These are phyloP conservation scores for Oreochromis grahami DNA, from an alignment of 2,797 vertebrate genomes.

Conservation along the genomic window DNA sequence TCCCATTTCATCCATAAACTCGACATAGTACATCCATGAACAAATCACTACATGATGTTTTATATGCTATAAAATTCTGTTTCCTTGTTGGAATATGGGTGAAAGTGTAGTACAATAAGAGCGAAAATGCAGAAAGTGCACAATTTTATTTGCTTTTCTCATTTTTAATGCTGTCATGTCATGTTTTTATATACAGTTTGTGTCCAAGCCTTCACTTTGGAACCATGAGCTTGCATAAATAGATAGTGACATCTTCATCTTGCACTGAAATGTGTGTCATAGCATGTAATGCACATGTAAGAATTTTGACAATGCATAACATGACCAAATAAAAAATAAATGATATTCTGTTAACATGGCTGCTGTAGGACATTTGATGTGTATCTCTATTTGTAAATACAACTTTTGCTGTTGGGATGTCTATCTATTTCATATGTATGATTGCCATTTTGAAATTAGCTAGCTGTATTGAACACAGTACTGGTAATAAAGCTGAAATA, in stretches of 20 bases:
- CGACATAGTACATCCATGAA: neutral
- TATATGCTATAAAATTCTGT: neutral
- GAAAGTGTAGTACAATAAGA: neutral
- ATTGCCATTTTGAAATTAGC: neutral
- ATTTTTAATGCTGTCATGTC: neutral
- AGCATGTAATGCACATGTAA: neutral
- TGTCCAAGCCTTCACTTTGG: neutral
- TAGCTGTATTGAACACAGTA: neutral
- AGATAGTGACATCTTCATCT: neutral
- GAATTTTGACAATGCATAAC: neutral
- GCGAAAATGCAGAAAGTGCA: neutral
- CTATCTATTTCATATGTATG: neutral
- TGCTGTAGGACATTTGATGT: neutral
- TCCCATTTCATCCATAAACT: conserved; percentile 9
- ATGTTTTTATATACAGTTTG: neutral
- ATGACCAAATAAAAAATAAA: neutral
- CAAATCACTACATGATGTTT: neutral
- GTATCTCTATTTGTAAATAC: neutral
- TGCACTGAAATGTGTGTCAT: conserved; percentile 15
- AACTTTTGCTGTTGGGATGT: neutral
- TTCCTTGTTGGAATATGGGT: neutral
- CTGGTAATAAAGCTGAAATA: conserved; percentile 20
- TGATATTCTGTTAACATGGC: neutral
- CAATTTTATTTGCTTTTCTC: neutral
- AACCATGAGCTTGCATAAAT: neutral